Base-by-base conservation (phyloP, 2,797 vertebrate species). In the Jordanella pulchra region DNA sequence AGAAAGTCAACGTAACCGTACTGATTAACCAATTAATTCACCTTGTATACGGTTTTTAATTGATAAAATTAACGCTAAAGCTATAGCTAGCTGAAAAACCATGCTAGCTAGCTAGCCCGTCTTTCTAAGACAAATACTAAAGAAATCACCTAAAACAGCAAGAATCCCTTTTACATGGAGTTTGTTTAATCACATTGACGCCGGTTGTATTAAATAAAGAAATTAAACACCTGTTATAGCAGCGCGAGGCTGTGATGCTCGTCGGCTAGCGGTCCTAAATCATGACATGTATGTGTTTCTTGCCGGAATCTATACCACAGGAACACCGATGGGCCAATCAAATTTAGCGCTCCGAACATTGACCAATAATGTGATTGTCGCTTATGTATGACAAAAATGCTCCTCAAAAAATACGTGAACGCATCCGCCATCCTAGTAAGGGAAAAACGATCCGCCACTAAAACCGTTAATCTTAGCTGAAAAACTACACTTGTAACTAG, bases 301-400 rank as follows among this genome's bases (percentile, higher is more conserved):
- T 1, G 73, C 63, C 89, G 92, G 90, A 87, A 7, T 0, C 14
- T 7, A 69, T 30, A 50, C n/a, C 0, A 18, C 67, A 70, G 4
- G 86, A 14, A 89, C 87, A 51, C 7, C 0, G 0, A 27, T 21
- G 15, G 64, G 75, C 91, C 87, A 93, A 89, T 91, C 65, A 54
- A 13, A 54, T 64, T 48, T 32, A 23, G 18, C 2, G 2, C 0
- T 12, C 3, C 7, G 0, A 7, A 1, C 0, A 0, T 7, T 21
- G 65, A 4, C 87, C 82, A 89, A 88, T 89, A 3, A 67, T 0
- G 65, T 0, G 2, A 27, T 53, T 0, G 30, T 17, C 13, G 45
- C 35, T 12, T 27, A 15, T 6, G 60, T 42, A 25, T 63, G 60
- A 63, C 35, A 63, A 39, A 13, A 6, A 2, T 42, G 23, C 30